Evolutionary conservation across 2,888 invertebrate species (phyloP).

Genomic region (Entomobrya proxima): DNA sequence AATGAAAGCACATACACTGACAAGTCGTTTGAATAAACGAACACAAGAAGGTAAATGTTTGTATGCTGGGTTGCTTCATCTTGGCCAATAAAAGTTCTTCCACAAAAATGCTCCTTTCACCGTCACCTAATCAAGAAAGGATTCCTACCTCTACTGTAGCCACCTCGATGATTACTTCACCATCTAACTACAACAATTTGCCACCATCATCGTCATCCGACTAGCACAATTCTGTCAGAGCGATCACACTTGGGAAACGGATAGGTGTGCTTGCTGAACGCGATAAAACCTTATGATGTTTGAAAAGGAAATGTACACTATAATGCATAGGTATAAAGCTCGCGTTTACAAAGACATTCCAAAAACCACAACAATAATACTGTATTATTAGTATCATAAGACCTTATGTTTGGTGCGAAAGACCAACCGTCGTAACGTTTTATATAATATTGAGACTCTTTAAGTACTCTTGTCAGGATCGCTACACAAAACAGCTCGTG

Average conservation of each 20-base stretch:
- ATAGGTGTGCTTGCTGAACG: slow-evolving; percentile 9
- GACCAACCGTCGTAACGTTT: not conserved
- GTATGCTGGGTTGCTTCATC: not conserved
- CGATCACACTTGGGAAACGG: slow-evolving; percentile 31
- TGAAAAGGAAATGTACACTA: slow-evolving; percentile 9
- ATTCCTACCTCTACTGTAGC: too few species aligned
- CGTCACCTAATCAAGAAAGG: slow-evolving; percentile 28
- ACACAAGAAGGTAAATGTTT: not conserved
- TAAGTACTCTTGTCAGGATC: slow-evolving; percentile 46
- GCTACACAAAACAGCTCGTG: not conserved
- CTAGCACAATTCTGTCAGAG: not conserved
- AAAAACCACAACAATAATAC: not conserved
- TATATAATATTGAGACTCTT: not conserved
- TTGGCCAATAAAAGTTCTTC: slow-evolving; percentile 50
- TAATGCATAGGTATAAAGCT: not conserved
- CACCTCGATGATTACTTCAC: not conserved
- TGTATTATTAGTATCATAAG: not conserved
- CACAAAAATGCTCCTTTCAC: slow-evolving; percentile 20
- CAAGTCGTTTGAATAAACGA: not conserved
- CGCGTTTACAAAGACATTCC: not conserved
- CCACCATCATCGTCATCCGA: not conserved
- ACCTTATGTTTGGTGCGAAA: not conserved
- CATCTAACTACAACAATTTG: not conserved
- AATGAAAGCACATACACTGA: too few species aligned
- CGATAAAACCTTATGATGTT: not conserved